Percentiles rank a stretch among this genome's conserved stretches.
phyloP scores from a whole-genome alignment of 2,888 invertebrate genomes.

The Pandemis heparana region DNA sequence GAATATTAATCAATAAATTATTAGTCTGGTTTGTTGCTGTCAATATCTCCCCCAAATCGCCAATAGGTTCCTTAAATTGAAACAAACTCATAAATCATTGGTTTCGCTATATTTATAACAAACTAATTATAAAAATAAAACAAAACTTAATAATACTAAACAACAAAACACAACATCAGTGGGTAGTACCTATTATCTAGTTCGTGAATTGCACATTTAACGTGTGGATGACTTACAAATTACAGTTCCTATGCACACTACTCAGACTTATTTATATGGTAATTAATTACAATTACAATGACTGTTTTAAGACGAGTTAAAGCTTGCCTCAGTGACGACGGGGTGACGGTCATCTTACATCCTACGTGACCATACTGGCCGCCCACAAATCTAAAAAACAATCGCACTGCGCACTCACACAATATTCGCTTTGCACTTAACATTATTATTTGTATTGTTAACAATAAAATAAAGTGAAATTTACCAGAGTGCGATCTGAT shows the following conservation, averaged over 20 bases:
- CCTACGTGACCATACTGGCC: neutral
- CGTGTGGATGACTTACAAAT: slow-evolving; percentile 31
- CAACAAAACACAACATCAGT: slow-evolving; percentile 74
- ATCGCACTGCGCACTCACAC: slow-evolving; percentile 63
- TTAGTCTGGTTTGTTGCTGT: neutral
- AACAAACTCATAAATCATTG: slow-evolving; percentile 70
- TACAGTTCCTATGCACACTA: slow-evolving; percentile 47
- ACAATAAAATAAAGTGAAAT: slow-evolving; percentile 45
- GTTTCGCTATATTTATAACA: slow-evolving; percentile 60
- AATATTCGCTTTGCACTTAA: slow-evolving; percentile 62
- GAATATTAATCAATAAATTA: neutral
- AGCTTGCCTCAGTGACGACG: slow-evolving; percentile 52
- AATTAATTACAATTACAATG: slow-evolving; percentile 54
- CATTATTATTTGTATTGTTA: slow-evolving; percentile 23
- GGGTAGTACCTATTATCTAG: slow-evolving; percentile 50
- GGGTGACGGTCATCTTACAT: neutral
- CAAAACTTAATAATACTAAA: slow-evolving; percentile 57
- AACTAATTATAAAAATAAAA: slow-evolving; percentile 47
- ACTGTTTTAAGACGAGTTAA: slow-evolving; percentile 51
- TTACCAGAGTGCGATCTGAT: slow-evolving; percentile 59
- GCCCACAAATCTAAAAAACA: slow-evolving; percentile 52
- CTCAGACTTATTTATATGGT: slow-evolving; percentile 57
- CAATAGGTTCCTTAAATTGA: slow-evolving; percentile 12
- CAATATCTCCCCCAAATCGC: neutral
- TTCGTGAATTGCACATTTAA: slow-evolving; percentile 4